A percentile compares a stretch with the other conserved stretches of the same genome.
phyloP scores from a whole-genome alignment of 2,113 vertebrate genomes.

The Leiothrix lutea region DNA sequence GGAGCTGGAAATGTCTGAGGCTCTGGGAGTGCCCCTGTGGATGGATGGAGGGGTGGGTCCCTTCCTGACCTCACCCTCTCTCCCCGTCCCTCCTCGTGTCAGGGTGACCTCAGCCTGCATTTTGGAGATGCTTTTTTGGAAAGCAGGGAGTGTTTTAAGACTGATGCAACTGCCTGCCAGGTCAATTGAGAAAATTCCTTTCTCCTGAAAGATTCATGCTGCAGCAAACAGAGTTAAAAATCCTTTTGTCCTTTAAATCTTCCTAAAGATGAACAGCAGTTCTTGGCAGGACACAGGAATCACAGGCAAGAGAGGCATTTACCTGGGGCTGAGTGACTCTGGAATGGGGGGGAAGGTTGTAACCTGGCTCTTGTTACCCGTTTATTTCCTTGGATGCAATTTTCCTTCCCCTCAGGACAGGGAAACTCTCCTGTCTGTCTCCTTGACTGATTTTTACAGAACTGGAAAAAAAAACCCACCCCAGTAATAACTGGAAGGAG shows the following conservation, averaged over 20 bases:
- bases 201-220: not conserved
- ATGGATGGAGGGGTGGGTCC: not conserved
- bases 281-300: not conserved
- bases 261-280: not conserved
- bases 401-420: not conserved
- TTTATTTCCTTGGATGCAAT: not conserved
- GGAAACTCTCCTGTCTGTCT: not conserved
- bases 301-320: not conserved
- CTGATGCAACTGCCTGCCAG: not conserved
- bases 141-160: fast-evolving
- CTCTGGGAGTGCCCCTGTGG: not conserved
- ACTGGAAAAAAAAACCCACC: not conserved
- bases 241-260: not conserved
- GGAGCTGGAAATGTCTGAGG: not conserved
- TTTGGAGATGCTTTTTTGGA: not conserved
- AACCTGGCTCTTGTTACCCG: not conserved
- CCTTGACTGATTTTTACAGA: not conserved
- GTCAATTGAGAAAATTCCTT: not conserved
- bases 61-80: not conserved
- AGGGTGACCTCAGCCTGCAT: not conserved
- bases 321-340: not conserved
- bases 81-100: not conserved
- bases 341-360: not conserved
- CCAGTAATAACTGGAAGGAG: not conserved
- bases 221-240: not conserved